Percentiles rank a stretch among this genome's conserved stretches.
Evolutionary conservation across 2,113 vertebrate species (phyloP).

Genomic region (Calonectris borealis): DNA sequence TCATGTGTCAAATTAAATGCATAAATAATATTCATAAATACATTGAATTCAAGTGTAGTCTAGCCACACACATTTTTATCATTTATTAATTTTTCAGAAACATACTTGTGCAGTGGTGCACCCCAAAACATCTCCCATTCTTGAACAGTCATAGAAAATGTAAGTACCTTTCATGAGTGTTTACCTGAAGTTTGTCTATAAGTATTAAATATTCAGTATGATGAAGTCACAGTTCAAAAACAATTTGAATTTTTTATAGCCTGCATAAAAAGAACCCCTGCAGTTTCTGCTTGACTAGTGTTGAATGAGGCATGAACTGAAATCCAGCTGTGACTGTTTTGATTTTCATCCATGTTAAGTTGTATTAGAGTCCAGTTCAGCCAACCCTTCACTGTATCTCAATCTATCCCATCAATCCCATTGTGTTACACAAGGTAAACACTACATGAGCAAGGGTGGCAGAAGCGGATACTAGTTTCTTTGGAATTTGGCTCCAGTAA

Average conservation of each 20-base stretch:
- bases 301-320: background rate
- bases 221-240: background rate
- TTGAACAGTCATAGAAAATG: background rate
- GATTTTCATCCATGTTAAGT: background rate
- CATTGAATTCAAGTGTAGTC: background rate
- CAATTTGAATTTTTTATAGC: conserved; percentile 19
- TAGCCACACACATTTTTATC: background rate
- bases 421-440: background rate
- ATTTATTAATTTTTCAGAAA: background rate
- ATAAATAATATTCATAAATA: background rate
- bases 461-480: background rate
- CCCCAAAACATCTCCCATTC: background rate
- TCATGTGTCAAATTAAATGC: background rate
- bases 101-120: background rate
- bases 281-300: background rate
- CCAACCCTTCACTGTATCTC: background rate
- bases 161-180: background rate
- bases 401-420: background rate
- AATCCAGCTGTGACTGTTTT: background rate
- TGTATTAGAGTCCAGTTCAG: background rate
- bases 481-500: background rate
- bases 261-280: background rate
- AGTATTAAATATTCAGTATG: background rate
- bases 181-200: background rate
- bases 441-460: background rate